Evolutionary conservation across 2,797 vertebrate species (phyloP).

Genomic region (Dendrocincla tyrannina): DNA sequence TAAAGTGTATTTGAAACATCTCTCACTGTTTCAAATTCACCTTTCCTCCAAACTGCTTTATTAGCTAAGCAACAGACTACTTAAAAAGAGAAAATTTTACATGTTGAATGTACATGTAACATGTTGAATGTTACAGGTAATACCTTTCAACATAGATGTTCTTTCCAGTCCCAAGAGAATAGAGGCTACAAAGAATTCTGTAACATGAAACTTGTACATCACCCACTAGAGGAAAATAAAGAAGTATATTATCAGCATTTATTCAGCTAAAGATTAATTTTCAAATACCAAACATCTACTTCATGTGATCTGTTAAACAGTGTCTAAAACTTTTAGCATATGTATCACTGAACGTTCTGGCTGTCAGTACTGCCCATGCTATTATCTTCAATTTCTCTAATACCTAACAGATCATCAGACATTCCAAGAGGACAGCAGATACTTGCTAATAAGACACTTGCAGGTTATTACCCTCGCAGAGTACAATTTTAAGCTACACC

Average conservation of each 20-base stretch:
- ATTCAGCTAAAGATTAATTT: background rate
- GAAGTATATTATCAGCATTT: background rate
- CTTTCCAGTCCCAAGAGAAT: slow-evolving; percentile 95
- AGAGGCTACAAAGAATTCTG: slow-evolving; percentile 93
- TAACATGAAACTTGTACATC: slow-evolving; percentile 98
- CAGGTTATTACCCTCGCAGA: background rate
- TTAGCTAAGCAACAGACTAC: background rate
- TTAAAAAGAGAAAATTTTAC: background rate
- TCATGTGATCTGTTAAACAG: background rate
- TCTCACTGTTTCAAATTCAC: background rate
- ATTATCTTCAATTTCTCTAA: background rate
- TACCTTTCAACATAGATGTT: slow-evolving; percentile 99
- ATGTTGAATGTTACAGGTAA: background rate
- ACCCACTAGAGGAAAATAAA: slow-evolving; percentile 83
- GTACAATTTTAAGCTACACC: background rate
- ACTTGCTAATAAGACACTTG: background rate
- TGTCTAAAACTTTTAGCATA: background rate
- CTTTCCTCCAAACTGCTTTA: background rate
- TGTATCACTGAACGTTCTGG: background rate
- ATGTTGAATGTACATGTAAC: background rate
- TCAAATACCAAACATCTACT: background rate
- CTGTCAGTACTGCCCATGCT: background rate
- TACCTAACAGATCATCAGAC: background rate
- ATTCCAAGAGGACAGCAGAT: background rate
- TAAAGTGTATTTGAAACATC: background rate